A percentile compares a stretch with the other conserved stretches of the same genome.
Conservation (phyloP, 2,113 vertebrate genomes). For the Misgurnus mizolepis region DNA sequence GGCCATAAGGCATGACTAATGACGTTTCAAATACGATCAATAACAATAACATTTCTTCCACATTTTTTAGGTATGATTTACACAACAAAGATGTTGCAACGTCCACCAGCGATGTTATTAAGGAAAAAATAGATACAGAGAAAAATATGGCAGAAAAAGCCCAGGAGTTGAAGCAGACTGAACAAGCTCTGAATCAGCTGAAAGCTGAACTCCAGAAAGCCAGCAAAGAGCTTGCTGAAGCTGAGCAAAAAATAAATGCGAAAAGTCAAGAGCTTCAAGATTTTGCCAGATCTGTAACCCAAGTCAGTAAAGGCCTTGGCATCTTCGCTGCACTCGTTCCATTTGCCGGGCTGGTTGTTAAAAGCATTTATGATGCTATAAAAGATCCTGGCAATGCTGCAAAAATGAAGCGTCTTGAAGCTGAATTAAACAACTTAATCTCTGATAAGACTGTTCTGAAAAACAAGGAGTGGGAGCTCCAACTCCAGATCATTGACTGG, state of each 20-base stretch:
- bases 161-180: neutral
- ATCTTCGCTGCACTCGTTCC: conserved; percentile 22
- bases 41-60: neutral
- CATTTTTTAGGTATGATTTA: neutral
- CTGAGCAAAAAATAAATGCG: neutral
- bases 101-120: conserved; percentile 19
- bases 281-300: neutral
- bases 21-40: too few species aligned
- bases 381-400: neutral
- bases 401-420: neutral
- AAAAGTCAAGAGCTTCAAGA: conserved; percentile 10
- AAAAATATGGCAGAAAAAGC: neutral
- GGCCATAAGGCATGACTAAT: too few species aligned
- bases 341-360: neutral
- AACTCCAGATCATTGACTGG: neutral
- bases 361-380: neutral
- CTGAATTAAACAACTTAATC: neutral
- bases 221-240: neutral
- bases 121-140: neutral
- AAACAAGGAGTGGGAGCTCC: neutral
- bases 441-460: neutral
- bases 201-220: neutral
- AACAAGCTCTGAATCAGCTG: neutral
- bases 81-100: neutral
- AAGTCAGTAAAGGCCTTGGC: neutral